These are phyloP conservation scores for Notoglanidium macrostoma DNA, from an alignment of 2,797 vertebrate species.

Conservation along the genomic window DNA sequence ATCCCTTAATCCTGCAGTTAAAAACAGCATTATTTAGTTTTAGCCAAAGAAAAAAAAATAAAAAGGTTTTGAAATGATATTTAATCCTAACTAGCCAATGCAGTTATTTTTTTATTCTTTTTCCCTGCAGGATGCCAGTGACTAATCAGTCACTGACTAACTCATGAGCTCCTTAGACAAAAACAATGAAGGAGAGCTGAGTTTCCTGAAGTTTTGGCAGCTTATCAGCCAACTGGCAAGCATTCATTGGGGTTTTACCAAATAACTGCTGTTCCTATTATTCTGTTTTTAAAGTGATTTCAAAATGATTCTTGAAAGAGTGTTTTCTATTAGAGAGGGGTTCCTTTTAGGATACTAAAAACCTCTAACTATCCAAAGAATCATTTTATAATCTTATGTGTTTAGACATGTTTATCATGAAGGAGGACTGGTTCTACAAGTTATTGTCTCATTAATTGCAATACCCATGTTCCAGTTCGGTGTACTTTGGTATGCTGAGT, in stretches of 20 bases:
- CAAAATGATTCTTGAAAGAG: neutral
- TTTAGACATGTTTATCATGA: neutral
- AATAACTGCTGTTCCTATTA: constrained; percentile 12
- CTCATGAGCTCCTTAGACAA: constrained; percentile 74
- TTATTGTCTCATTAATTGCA: constrained; percentile 43
- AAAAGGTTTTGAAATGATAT: neutral
- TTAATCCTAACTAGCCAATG: constrained; percentile 8
- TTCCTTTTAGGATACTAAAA: neutral
- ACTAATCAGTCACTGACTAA: constrained; percentile 63
- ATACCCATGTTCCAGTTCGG: constrained; percentile 30
- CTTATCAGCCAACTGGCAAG: constrained; percentile 73
- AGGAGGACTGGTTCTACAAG: constrained; percentile 15
- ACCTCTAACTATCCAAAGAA: neutral
- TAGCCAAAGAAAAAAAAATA: too few relatives aligned
- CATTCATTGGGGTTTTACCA: constrained; percentile 67
- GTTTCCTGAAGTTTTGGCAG: constrained; percentile 78
- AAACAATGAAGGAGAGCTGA: constrained; percentile 76
- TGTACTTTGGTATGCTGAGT: constrained; percentile 42
- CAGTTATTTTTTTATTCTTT: neutral
- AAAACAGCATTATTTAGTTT: neutral
- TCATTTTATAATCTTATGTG: neutral
- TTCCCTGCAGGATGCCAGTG: constrained; percentile 65
- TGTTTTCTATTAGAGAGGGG: neutral
- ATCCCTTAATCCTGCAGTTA: constrained; percentile 5
- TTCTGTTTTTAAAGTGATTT: neutral